phyloP scores from a whole-genome alignment of 2,113 vertebrate genomes.

The Hypanus sabinus region DNA sequence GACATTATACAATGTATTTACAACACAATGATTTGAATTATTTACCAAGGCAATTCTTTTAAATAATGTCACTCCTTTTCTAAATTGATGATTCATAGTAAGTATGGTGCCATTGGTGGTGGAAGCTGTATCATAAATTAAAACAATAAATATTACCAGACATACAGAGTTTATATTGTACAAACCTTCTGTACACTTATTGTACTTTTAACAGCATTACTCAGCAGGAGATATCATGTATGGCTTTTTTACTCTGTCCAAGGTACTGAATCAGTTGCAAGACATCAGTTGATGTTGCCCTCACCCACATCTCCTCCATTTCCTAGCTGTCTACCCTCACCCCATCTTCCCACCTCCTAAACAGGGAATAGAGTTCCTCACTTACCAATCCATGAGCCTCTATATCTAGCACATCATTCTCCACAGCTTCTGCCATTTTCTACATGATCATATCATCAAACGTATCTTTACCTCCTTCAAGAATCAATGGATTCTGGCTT shows the following conservation, averaged over 20 bases:
- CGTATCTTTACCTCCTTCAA: too few relatives aligned
- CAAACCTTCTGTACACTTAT: background rate
- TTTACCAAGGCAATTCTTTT: background rate
- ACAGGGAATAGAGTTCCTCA: too few relatives aligned
- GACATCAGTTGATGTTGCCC: background rate
- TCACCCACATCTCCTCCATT: too few relatives aligned
- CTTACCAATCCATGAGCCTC: too few relatives aligned
- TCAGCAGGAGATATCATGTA: background rate
- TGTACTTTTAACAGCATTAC: background rate
- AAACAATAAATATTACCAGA: background rate
- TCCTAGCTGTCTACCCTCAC: too few relatives aligned
- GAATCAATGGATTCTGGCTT: too few relatives aligned
- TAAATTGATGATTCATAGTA: background rate
- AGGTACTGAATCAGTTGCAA: background rate
- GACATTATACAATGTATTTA: background rate
- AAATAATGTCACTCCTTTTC: background rate
- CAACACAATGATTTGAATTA: background rate
- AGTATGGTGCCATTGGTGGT: background rate
- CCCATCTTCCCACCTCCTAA: too few relatives aligned
- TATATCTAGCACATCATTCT: too few relatives aligned
- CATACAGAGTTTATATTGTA: background rate
- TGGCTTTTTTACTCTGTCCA: background rate
- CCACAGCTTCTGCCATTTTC: too few relatives aligned
- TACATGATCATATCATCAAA: too few relatives aligned
- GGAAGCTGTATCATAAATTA: background rate